Conservation (phyloP, 1,140 invertebrate genomes). For the Macrosteles quadrilineatus region DNA sequence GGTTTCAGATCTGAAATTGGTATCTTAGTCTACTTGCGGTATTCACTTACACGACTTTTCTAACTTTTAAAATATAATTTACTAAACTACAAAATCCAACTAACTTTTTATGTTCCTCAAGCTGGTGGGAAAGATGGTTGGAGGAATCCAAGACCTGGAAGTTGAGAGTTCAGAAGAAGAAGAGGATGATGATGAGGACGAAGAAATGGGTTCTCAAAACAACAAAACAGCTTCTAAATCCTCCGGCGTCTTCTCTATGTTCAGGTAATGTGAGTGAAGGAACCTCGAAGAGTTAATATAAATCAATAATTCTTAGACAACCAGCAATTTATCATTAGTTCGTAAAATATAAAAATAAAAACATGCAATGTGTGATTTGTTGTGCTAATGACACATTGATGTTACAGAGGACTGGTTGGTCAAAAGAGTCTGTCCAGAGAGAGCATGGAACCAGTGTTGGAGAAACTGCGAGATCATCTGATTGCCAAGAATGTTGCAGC, state of each 20-base stretch:
- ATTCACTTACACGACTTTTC: no score
- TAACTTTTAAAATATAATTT: no score
- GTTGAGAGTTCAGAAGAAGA: constrained; percentile 57
- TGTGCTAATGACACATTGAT: no score
- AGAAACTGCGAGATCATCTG: constrained; percentile 95
- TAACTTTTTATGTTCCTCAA: constrained; percentile 49
- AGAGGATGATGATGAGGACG: constrained; percentile 49
- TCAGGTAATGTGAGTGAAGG: constrained; percentile 61
- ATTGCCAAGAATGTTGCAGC: constrained; percentile 97
- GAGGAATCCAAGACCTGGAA: constrained; percentile 67
- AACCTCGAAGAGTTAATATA: background rate
- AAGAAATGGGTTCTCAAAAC: constrained; percentile 45
- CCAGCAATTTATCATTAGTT: no score
- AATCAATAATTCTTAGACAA: no score
- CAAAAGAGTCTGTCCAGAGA: constrained; percentile 69
- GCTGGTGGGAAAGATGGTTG: constrained; percentile 82
- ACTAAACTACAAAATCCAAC: no score
- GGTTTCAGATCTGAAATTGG: no score
- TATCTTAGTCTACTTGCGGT: no score
- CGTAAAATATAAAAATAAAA: no score
- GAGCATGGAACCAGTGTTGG: constrained; percentile 83
- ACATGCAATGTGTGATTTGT: no score
- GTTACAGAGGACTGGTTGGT: constrained; percentile 74
- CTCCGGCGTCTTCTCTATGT: constrained; percentile 74
- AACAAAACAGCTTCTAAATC: constrained; percentile 52